A percentile compares a stretch with the other conserved stretches of the same genome.
Conservation (phyloP, 2,797 vertebrate genomes). For the Loris lydekkerianus region DNA sequence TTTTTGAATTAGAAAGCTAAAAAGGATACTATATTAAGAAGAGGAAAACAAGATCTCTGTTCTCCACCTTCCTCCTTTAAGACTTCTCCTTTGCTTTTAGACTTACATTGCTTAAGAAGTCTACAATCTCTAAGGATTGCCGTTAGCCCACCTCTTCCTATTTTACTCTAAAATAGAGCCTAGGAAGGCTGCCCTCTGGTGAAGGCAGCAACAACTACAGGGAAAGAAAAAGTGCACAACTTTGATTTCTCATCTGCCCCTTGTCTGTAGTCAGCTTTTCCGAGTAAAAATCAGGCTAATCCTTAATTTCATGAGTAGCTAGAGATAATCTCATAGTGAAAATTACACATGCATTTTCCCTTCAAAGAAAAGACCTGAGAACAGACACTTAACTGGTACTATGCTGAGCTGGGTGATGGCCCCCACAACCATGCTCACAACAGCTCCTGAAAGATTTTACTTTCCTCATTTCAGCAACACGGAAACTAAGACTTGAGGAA, state of each 20-base stretch:
- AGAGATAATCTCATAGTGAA: slow-evolving; percentile 2
- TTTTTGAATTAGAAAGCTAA: background rate
- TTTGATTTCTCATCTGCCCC: background rate
- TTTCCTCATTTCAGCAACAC: background rate
- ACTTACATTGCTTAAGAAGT: background rate
- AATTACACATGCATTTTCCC: background rate
- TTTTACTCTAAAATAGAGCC: background rate
- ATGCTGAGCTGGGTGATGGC: background rate
- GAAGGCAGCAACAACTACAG: background rate
- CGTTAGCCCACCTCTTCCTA: background rate
- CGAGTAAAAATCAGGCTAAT: background rate
- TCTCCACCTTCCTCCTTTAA: background rate
- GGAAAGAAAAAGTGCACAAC: background rate
- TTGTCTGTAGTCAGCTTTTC: background rate
- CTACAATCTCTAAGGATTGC: background rate
- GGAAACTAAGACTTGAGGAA: background rate
- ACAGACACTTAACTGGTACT: background rate
- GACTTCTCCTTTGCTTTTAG: background rate
- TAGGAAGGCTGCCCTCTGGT: background rate
- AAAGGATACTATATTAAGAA: background rate
- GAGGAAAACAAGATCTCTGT: background rate
- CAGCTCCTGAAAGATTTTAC: background rate
- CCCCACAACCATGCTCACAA: background rate
- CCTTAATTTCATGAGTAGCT: slow-evolving; percentile 1
- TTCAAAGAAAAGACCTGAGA: background rate